These are phyloP conservation scores for Chaenogobius annularis DNA, from an alignment of 2,113 vertebrate genomes.

Conservation along the genomic window DNA sequence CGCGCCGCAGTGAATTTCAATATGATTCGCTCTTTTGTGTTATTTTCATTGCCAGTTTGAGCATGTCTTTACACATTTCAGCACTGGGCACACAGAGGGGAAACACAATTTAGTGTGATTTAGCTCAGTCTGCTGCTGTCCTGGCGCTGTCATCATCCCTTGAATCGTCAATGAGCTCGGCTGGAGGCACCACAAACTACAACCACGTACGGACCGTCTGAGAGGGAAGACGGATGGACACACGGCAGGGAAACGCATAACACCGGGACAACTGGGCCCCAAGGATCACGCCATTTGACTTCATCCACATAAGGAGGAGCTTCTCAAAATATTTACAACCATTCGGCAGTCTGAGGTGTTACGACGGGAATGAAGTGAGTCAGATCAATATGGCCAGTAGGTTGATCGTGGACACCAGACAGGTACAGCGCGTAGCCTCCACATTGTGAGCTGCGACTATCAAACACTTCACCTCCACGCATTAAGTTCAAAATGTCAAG, in stretches of 20 bases:
- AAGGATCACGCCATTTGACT: not conserved
- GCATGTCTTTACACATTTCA: slow-evolving; percentile 32
- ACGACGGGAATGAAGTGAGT: no score
- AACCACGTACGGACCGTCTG: slow-evolving; percentile 31
- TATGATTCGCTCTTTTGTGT: not conserved
- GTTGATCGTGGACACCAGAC: no score
- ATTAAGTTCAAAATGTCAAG: no score
- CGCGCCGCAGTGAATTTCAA: not conserved
- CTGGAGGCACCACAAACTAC: slow-evolving; percentile 31
- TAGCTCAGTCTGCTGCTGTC: slow-evolving; percentile 39
- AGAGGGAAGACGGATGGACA: slow-evolving; percentile 21
- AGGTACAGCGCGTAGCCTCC: no score
- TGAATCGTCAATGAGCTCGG: slow-evolving; percentile 35
- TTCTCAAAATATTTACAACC: not conserved
- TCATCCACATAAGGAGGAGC: not conserved
- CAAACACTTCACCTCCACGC: no score
- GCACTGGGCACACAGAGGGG: slow-evolving; percentile 14
- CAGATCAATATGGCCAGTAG: no score
- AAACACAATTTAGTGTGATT: slow-evolving; percentile 42
- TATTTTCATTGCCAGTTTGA: slow-evolving; percentile 7
- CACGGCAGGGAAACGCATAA: slow-evolving; percentile 8
- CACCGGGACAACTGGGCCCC: not conserved
- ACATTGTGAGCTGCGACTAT: no score
- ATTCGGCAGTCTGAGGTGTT: no score
- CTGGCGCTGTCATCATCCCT: slow-evolving; percentile 19